Base-by-base conservation (phyloP, 2,888 invertebrate genomes). In the Hipparchia sbordonii region DNA sequence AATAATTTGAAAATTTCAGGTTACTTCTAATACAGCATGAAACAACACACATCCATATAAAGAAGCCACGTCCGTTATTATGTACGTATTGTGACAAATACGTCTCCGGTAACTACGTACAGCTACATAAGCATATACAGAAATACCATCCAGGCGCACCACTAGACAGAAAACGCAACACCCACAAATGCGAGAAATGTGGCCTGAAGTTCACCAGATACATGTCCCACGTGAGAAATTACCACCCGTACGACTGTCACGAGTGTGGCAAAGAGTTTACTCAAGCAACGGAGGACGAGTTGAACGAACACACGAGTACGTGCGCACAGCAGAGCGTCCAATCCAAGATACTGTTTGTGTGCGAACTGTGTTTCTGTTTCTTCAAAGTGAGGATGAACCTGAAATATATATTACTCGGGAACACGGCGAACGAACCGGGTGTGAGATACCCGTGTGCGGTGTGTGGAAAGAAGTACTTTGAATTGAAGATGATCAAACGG, bases 61-160 rank as follows among this genome's bases (percentile, higher is more conserved):
- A 45, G 12, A 73, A 68, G 33, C 52, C 52, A 0, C 54, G 48
- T 45, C 75, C 74, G 0, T n/a, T 52, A 5, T n/a, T 79, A 2
- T 80, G 80, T 51, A n/a, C 67, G 8, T 52, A 71, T 7, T 80
- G 80, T 59, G 79, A 80, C 13, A 72, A 65, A 56, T 79, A 75
- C 46, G 77, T 80, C 3, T 74, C 74, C 2, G 76, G 75, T 3
- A 59, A 68, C 51, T 13, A 61, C 8, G 2, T 59, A 0, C 54
- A 72, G 10, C 52, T 77, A 6, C 59, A 39, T 0, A 63, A 33
- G 2, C 80, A 80, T 56, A 69, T 74, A 7, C 51, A 23, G 3
- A 51, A 66, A 2, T 54, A 74, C 6, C 75, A 77, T 7, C 65
- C 56, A 0, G 52, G 72, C 0, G 9, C 23, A 6, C 1, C 54